Base-by-base conservation (phyloP, 1,140 invertebrate genomes). In the Drosophila truncata region DNA sequence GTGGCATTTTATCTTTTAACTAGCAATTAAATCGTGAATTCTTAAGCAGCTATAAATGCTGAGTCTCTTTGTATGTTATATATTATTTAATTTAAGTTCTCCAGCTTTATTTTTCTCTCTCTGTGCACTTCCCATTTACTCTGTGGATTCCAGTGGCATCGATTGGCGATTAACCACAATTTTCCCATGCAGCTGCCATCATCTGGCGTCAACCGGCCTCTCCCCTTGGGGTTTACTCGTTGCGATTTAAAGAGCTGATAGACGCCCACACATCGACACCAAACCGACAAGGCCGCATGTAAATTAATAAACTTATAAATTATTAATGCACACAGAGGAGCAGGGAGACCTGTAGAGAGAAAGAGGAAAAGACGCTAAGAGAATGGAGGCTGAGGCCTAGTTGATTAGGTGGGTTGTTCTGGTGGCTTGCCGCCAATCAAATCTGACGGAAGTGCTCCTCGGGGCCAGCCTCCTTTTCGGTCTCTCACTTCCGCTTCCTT, bases 301-400 rank as follows among this genome's bases (percentile, higher is more conserved):
- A 90, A 87, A 87, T 88, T 88, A 88, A 81, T 90, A 88, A 88
- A 90, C 81, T 84, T 72, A 67, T 88, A 81, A 84, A 90, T 88
- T 84, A 84, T 90, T 80, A 81, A 88, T 87, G 81, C 60, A 70
- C 80, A 84, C 58, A 70, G 18, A 1, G 4, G 9, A 18, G 6
- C 2, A 7, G 42, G 5, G 11, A 37, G 18, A 20, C 18, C 11
- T 13, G 11, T 1, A 20, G 20, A 14, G 18, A 3, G 44, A 11
- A 4, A 33, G n/a, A 13, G 6, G 3, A 5, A 14, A n/a, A 33
- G 10, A 13, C 18, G 8, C 20, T 6, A 4, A 16, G 25, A 20
- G 6, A 3, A 0, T 0, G 29, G 20, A 23, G 46, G 27, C 14
- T 23, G 37, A 18, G 10, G 11, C 25, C 58, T 37, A 62, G 27